Evolutionary conservation across 2,797 vertebrate genomes (phyloP), one percentile per base, ranked within the genome.

Genomic region (Peromyscus eremicus): DNA sequence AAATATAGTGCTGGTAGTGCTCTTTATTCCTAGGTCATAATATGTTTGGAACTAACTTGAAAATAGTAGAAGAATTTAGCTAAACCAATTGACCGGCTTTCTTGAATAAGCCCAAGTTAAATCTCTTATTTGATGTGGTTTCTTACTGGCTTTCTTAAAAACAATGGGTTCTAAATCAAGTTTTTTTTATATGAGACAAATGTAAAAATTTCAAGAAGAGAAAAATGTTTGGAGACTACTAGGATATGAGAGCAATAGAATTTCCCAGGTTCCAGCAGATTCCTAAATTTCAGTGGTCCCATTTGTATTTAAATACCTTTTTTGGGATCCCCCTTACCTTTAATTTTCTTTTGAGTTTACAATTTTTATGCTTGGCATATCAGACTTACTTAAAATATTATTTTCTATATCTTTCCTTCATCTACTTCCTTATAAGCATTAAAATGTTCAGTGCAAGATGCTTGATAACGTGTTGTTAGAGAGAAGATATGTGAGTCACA

Each of bases 31-130:
- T 55, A 87, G 27, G 34, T 80, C 27, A 93, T 80, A 46, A 32
- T 75, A 70, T n/a, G 94, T 97, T 94, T 68, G 23, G 64, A 97
- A 92, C 68, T 55, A 21, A 43, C 81, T 40, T 94, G 83, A 89
- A 95, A 23, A 34, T 82, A 73, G 77, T 64, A 84, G 91, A 93
- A 88, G 52, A 94, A 46, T 85, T 92, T 82, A 57, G 66, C 29
- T 75, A 93, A 94, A 89, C 5, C 7, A 68, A 77, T 55, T 94
- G 34, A 55, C 13, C 73, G 55, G 89, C 46, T 92, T 77, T 19
- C n/a, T 55, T 66, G 13, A 85, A 75, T 62, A 82, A 75, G 5
- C 27, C 81, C 5, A 81, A 55, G 60, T 66, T 81, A 68, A 71
- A 5, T 94, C 25, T 96, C 37, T 77, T n/a, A 80, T 82, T 27